Evolutionary conservation across 1,140 invertebrate genomes (phyloP), one percentile per base, ranked within the genome.

Genomic region (Dendroctonus ponderosae): DNA sequence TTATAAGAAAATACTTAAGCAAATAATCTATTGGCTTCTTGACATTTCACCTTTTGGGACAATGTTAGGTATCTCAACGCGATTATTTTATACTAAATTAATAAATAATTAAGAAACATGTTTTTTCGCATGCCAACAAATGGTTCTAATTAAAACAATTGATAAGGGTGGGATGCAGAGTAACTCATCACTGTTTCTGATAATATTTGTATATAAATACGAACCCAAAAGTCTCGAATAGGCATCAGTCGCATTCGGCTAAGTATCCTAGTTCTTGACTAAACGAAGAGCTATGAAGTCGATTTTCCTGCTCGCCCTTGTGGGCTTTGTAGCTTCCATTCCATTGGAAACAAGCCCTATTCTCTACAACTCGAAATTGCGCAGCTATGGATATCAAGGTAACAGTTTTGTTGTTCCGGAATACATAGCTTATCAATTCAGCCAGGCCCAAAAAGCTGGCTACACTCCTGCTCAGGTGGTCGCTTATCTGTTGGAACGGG

Each of bases 21-120:
- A 44, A 12, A 44, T 6, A 7, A 58, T 12, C 43, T 58, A 40
- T 51, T 51, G 6, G 15, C 9, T 38, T 12, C 42, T 53, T 48
- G 62, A 63, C 62, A 48, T 49, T 65, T 65, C 62, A 65, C 62
- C 62, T 65, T 58, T 46, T 12, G n/a, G 43, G 8, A 52, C 14
- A 41, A 41, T 43, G 52, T 41, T 26, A 14, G 37, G 6, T 50
- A 42, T 52, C 12, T 7, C 49, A n/a, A 39, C 8, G 52, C 6
- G 40, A 37, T 9, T 15, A 63, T 63, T 40, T 42, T 1, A 58
- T 26, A 58, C 3, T 15, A 40, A 44, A 46, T 56, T 56, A 64
- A 56, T 56, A 38, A 46, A 39, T 39, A 40, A 54, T 38, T 38
- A 52, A 65, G 44, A 65, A 63, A 65, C 53, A 65, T 57, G 53